Evolutionary conservation across 1,140 invertebrate genomes (phyloP).

Genomic region (Drosophila albomicans): DNA sequence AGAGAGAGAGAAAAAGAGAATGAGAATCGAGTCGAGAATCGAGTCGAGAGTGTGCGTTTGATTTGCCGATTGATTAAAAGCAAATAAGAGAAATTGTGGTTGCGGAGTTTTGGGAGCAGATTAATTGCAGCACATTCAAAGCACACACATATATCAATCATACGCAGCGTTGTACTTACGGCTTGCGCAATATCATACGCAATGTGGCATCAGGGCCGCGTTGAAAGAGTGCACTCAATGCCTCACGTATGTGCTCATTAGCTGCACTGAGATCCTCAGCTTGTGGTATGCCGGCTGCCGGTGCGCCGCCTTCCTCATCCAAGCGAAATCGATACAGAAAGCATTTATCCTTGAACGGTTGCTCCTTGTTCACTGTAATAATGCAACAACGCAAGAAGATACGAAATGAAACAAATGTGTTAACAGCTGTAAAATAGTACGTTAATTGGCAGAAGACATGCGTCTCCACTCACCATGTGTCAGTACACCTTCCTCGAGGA

Average conservation of each 20-base stretch:
- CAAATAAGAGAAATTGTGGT: conserved; percentile 29
- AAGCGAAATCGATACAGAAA: conserved; percentile 93
- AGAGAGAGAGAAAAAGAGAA: too few relatives aligned
- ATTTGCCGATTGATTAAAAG: conserved; percentile 33
- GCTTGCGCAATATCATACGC: conserved; percentile 92
- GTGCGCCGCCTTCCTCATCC: conserved; percentile 87
- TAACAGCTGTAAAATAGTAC: conserved; percentile 27
- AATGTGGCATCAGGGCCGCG: conserved; percentile 91
- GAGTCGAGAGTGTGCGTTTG: too few relatives aligned
- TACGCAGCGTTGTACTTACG: conserved; percentile 86
- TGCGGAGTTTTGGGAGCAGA: conserved; percentile 4
- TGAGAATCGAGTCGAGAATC: neutral
- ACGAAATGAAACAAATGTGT: conserved; percentile 24
- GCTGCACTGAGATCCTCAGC: conserved; percentile 87
- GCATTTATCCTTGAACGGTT: conserved; percentile 94
- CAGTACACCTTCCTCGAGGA: conserved; percentile 93
- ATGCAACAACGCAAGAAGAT: too few relatives aligned
- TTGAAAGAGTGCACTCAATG: conserved; percentile 88
- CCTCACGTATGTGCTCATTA: conserved; percentile 89
- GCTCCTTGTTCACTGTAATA: conserved; percentile 89
- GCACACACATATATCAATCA: conserved; percentile 30
- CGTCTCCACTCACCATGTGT: conserved; percentile 88
- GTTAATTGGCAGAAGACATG: conserved; percentile 14
- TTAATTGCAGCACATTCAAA: conserved; percentile 5
- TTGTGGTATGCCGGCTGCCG: conserved; percentile 84